Evolutionary conservation across 2,797 vertebrate genomes (phyloP).

Genomic region (Serranus cabrilla): DNA sequence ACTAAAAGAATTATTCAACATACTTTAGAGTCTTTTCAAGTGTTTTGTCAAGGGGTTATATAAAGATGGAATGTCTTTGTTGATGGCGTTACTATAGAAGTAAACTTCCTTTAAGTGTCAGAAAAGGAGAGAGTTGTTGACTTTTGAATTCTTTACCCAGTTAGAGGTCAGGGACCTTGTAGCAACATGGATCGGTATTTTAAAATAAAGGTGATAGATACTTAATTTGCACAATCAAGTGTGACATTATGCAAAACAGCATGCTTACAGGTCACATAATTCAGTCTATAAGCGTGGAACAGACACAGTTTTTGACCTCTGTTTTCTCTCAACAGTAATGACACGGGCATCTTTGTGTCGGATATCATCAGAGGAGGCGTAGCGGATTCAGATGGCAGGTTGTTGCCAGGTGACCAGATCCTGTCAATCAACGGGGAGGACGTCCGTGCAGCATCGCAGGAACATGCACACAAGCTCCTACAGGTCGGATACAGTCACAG

Average conservation of each 20-base stretch:
- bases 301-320: slow-evolving; percentile 63
- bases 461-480: slow-evolving; percentile 89
- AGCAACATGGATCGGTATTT: slow-evolving; percentile 1
- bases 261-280: slow-evolving; percentile 39
- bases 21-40: neutral
- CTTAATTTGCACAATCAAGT: slow-evolving; percentile 49
- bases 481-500: slow-evolving; percentile 84
- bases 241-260: slow-evolving; percentile 54
- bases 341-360: slow-evolving; percentile 96
- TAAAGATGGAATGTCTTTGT: neutral
- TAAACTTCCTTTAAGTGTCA: neutral
- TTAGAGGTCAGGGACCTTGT: slow-evolving; percentile 16
- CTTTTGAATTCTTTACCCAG: neutral
- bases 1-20: neutral
- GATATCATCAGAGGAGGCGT: slow-evolving; percentile 93
- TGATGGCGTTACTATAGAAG: neutral
- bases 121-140: neutral
- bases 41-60: neutral
- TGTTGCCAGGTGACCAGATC: slow-evolving; percentile 96
- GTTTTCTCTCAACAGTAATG: slow-evolving; percentile 86
- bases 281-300: slow-evolving; percentile 24
- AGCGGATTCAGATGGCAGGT: slow-evolving; percentile 90
- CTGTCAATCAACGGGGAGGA: slow-evolving; percentile 94
- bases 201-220: slow-evolving; percentile 9
- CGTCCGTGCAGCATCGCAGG: slow-evolving; percentile 91